Conservation (phyloP, 2,797 vertebrate species). For the Parotocinclus haroldoi region DNA sequence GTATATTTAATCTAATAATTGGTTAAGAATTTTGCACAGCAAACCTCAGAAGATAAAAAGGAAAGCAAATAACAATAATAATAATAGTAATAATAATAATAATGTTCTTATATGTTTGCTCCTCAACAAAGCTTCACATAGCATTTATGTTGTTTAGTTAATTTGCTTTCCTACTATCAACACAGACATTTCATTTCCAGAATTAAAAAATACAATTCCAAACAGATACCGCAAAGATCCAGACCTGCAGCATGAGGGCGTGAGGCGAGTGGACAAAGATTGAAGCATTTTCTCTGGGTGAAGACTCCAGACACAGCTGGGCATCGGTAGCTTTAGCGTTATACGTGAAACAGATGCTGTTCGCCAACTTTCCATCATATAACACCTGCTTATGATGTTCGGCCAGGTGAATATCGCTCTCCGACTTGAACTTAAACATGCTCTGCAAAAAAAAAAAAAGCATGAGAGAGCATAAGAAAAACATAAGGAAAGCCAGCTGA, state of each 20-base stretch:
- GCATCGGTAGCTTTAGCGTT: constrained; percentile 95
- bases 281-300: constrained; percentile 89
- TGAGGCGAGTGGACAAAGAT: constrained; percentile 97
- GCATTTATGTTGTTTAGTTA: too few species aligned
- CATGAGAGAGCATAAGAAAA: background rate
- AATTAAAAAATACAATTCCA: background rate
- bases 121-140: too few species aligned
- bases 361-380: constrained; percentile 88
- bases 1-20: too few species aligned
- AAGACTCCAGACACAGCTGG: constrained; percentile 93
- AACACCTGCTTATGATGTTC: constrained; percentile 91
- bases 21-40: too few species aligned
- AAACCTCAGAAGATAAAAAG: too few species aligned
- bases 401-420: constrained; percentile 90
- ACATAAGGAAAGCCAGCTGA: background rate
- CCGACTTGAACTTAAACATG: constrained; percentile 93
- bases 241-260: constrained; percentile 95
- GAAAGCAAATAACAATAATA: too few species aligned
- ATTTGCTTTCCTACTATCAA: too few species aligned
- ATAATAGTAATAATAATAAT: too few species aligned
- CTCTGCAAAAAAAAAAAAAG: constrained; percentile 68
- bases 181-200: too few species aligned
- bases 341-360: constrained; percentile 88
- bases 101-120: too few species aligned
- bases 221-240: background rate